These are phyloP conservation scores for Temnothorax nylanderi DNA, from an alignment of 1,140 invertebrate genomes.

Conservation along the genomic window DNA sequence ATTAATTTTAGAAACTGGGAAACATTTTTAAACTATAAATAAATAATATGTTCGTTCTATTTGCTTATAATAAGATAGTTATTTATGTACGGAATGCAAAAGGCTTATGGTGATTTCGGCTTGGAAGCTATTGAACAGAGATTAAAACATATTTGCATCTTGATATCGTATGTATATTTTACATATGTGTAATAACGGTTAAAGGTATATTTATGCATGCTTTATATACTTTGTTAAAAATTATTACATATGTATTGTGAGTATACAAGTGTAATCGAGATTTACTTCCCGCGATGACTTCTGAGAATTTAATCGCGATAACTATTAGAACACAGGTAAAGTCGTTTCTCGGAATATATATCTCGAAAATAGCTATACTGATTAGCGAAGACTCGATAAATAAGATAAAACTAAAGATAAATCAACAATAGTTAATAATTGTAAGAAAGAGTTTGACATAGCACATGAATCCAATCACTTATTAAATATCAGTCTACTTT, in stretches of 20 bases:
- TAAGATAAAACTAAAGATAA: neutral
- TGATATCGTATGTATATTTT: neutral
- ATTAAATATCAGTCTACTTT: neutral
- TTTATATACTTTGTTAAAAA: neutral
- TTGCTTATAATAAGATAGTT: neutral
- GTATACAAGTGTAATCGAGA: neutral
- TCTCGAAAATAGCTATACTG: neutral
- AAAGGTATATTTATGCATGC: neutral
- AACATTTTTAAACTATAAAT: neutral
- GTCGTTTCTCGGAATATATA: neutral
- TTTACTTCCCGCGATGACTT: neutral
- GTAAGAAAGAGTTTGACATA: too few relatives aligned
- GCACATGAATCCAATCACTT: neutral
- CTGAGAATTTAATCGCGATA: neutral
- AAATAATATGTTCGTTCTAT: neutral
- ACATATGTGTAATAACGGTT: neutral
- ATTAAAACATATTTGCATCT: neutral
- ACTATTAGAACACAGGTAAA: neutral
- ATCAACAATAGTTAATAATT: neutral
- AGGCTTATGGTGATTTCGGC: neutral
- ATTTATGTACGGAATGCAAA: neutral
- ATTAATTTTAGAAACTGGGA: neutral
- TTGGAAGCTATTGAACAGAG: neutral
- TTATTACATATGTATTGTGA: neutral
- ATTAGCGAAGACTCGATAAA: neutral